These are phyloP conservation scores for Hystrix brachyura DNA, from an alignment of 2,113 vertebrate genomes.

Conservation along the genomic window DNA sequence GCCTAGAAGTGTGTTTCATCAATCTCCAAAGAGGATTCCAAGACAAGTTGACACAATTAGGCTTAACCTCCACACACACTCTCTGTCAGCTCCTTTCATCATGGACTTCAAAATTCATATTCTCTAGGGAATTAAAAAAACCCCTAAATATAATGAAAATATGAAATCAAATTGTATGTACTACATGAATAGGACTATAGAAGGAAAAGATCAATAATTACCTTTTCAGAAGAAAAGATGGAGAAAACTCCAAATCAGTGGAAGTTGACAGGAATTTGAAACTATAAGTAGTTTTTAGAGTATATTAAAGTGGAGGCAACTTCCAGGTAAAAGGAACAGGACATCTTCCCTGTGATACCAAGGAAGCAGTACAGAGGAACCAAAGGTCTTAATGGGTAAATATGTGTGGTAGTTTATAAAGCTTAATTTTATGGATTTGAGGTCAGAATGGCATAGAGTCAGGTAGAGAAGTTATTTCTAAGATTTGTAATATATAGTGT, in stretches of 20 bases:
- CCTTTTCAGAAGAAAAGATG: background rate
- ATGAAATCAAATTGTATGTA: background rate
- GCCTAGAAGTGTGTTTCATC: background rate
- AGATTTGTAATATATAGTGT: background rate
- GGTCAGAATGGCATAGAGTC: background rate
- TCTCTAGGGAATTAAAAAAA: background rate
- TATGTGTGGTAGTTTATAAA: rapidly evolving
- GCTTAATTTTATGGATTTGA: no score
- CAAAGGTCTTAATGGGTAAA: background rate
- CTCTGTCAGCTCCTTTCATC: background rate
- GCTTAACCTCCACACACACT: background rate
- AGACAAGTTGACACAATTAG: background rate
- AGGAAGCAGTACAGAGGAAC: no score
- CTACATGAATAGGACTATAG: background rate
- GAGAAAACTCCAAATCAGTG: background rate
- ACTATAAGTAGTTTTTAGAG: background rate
- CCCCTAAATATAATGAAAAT: background rate
- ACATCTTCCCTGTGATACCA: background rate
- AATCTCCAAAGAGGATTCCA: background rate
- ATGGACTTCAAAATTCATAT: background rate
- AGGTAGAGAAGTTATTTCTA: background rate
- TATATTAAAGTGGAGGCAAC: background rate
- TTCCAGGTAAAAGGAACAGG: background rate
- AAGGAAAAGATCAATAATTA: background rate
- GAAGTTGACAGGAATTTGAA: background rate